Evolutionary conservation across 2,888 invertebrate species (phyloP).

Genomic region (Neoascia interrupta): DNA sequence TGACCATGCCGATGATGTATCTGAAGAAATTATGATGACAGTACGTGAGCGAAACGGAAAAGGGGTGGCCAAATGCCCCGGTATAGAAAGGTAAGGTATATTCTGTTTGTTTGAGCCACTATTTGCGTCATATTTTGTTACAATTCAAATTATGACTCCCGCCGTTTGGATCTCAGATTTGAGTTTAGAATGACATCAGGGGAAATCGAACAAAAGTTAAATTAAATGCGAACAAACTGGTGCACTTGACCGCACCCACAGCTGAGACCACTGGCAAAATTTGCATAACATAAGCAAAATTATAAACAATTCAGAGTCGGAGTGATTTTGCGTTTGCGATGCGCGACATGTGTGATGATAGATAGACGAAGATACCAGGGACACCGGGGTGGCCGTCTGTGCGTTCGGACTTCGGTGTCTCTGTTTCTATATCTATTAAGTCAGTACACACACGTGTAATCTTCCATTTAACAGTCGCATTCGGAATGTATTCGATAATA

Average conservation of each 20-base stretch:
- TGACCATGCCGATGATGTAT: slow-evolving; percentile 52
- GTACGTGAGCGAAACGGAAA: slow-evolving; percentile 2
- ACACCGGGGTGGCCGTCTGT: slow-evolving; percentile 61
- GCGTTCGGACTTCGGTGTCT: slow-evolving; percentile 1
- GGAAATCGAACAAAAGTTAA: slow-evolving; percentile 25
- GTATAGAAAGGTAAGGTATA: too few species aligned
- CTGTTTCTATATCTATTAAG: slow-evolving; percentile 53
- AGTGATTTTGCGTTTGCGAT: slow-evolving; percentile 61
- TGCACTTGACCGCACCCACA: slow-evolving; percentile 68
- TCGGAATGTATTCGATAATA: slow-evolving; percentile 67
- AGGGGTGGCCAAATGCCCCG: slow-evolving; percentile 38
- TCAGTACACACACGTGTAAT: slow-evolving; percentile 64
- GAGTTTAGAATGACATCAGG: slow-evolving; percentile 9
- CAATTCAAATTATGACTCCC: slow-evolving; percentile 52
- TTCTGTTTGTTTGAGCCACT: slow-evolving; percentile 63
- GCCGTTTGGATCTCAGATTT: slow-evolving; percentile 21
- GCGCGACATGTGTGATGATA: slow-evolving; percentile 66
- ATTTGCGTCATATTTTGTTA: slow-evolving; percentile 68
- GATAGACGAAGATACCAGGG: slow-evolving; percentile 37
- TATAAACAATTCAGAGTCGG: slow-evolving; percentile 65
- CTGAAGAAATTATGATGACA: slow-evolving; percentile 41
- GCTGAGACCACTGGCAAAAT: slow-evolving; percentile 15
- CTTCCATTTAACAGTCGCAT: slow-evolving; percentile 58
- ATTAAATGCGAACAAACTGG: slow-evolving; percentile 31
- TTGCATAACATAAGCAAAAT: slow-evolving; percentile 61